Conservation (phyloP, 1,140 invertebrate species). For the Macrobrachium nipponense region DNA sequence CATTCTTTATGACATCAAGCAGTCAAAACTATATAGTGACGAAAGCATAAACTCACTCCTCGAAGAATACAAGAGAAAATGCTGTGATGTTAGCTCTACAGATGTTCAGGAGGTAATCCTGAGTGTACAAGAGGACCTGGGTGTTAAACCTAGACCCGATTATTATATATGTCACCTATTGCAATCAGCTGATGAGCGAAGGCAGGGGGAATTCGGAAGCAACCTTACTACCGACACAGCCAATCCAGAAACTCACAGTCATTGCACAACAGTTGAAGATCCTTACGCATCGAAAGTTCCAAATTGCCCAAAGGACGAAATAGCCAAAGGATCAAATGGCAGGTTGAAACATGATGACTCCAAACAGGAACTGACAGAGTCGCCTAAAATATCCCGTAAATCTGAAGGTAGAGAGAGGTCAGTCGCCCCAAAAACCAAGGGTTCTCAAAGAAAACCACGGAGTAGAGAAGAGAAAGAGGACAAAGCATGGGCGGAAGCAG, state of each 20-base stretch:
- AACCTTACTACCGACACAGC: neutral
- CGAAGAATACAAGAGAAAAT: constrained; percentile 28
- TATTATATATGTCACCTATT: constrained; percentile 41
- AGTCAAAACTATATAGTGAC: constrained; percentile 37
- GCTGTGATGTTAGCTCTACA: neutral
- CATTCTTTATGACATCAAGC: constrained; percentile 42
- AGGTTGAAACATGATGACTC: neutral
- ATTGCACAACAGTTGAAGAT: no score
- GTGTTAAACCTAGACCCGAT: constrained; percentile 34
- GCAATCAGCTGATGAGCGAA: constrained; percentile 16
- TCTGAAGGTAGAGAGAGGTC: neutral
- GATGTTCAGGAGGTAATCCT: constrained; percentile 27
- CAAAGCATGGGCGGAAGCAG: constrained; percentile 36
- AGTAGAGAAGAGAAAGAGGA: constrained; percentile 29
- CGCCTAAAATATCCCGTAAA: neutral
- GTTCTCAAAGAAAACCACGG: neutral
- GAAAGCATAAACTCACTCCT: constrained; percentile 52
- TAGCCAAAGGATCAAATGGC: neutral
- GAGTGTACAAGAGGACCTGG: constrained; percentile 47
- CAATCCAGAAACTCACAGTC: neutral
- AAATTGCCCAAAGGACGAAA: neutral
- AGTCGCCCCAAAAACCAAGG: neutral
- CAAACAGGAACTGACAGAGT: neutral
- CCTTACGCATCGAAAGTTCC: neutral
- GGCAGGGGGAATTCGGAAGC: neutral